Evolutionary conservation across 2,113 vertebrate genomes (phyloP).

Genomic region (Amblyopsis rosae): DNA sequence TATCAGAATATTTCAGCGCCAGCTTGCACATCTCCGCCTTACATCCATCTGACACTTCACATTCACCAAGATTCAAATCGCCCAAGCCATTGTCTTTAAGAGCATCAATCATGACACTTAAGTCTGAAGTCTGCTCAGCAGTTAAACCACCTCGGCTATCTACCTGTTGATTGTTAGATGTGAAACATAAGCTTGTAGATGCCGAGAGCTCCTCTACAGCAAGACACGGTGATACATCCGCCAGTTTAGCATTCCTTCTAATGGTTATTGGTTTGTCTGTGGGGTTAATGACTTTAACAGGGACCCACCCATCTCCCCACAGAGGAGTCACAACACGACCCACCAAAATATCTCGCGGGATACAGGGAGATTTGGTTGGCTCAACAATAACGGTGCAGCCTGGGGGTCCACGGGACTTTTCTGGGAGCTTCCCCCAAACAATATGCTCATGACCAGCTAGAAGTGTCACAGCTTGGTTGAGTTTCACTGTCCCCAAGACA

Average conservation of each 20-base stretch:
- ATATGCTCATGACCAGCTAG: conserved; percentile 17
- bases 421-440: conserved; percentile 26
- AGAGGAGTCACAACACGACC: conserved; percentile 2
- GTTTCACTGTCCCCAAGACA: conserved; percentile 22
- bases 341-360: conserved; percentile 21
- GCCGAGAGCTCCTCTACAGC: neutral
- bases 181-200: too few species aligned
- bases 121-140: too few species aligned
- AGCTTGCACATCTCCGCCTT: too few species aligned
- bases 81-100: too few species aligned
- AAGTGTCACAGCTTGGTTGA: conserved; percentile 11
- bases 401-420: neutral
- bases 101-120: too few species aligned
- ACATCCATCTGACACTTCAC: too few species aligned
- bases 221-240: conserved; percentile 24
- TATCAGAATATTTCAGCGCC: conserved; percentile 14
- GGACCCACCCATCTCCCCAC: too few species aligned
- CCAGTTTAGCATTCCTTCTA: conserved; percentile 27
- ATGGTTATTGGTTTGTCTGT: neutral
- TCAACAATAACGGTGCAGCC: conserved; percentile 33
- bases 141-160: too few species aligned
- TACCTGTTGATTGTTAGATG: too few species aligned
- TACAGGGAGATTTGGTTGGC: conserved; percentile 10
- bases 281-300: conserved; percentile 24
- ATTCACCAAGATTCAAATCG: too few species aligned